These are phyloP conservation scores for Rhagonycha lutea DNA, from an alignment of 2,888 invertebrate species.

Conservation along the genomic window DNA sequence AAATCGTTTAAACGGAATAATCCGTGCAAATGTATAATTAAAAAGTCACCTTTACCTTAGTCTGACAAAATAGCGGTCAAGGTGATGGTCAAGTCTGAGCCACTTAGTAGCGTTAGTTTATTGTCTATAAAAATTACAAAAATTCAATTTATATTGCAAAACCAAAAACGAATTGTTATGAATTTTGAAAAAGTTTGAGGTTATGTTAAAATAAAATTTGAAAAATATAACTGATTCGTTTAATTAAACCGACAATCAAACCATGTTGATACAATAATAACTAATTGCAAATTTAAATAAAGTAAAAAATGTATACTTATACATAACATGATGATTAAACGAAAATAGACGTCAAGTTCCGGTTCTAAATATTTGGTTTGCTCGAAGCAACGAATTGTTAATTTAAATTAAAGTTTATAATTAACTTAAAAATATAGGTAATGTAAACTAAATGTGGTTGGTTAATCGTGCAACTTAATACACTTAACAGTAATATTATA, in stretches of 20 bases:
- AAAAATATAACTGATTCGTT: neutral
- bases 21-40: neutral
- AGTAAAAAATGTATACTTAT: neutral
- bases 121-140: neutral
- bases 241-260: neutral
- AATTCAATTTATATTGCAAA: neutral
- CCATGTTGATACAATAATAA: neutral
- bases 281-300: neutral
- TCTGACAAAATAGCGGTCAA: conserved; percentile 21
- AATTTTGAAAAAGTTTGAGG: neutral
- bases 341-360: conserved; percentile 3
- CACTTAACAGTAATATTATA: neutral
- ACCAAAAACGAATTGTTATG: neutral
- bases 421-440: neutral
- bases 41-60: neutral
- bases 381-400: neutral
- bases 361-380: conserved; percentile 2
- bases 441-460: neutral
- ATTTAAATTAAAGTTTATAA: conserved; percentile 4
- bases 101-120: conserved; percentile 6
- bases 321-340: neutral
- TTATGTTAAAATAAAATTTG: neutral
- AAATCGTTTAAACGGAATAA: neutral
- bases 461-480: neutral
- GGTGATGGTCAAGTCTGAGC: conserved; percentile 20